Percentiles rank a stretch among this genome's conserved stretches.
Evolutionary conservation across 2,113 vertebrate species (phyloP).

Genomic region (Cercocebus atys): DNA sequence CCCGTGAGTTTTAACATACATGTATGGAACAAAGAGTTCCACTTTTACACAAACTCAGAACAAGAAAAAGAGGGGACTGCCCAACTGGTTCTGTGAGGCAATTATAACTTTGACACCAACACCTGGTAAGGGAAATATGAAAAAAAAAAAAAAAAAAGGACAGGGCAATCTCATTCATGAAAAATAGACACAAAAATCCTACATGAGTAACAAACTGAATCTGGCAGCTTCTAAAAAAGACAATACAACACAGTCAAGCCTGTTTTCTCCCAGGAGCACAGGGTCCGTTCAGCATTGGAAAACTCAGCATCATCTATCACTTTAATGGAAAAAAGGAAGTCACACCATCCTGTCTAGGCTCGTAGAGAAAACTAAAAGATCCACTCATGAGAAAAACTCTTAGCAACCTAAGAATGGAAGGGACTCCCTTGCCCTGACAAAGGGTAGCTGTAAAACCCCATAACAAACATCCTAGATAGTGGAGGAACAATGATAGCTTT

Average conservation of each 20-base stretch:
- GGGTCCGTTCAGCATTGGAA: rapidly evolving
- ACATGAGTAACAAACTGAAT: not conserved
- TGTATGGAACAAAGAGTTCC: not conserved
- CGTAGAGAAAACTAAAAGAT: not conserved
- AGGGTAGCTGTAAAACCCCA: not conserved
- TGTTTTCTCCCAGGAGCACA: not conserved
- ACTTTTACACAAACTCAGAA: not conserved
- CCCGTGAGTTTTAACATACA: not conserved
- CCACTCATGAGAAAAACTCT: not conserved
- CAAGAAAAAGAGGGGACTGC: not conserved
- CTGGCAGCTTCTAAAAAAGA: not conserved
- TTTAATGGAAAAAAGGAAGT: not conserved
- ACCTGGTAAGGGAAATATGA: not conserved
- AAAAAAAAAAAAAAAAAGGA: not conserved
- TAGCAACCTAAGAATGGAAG: not conserved
- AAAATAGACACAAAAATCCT: not conserved
- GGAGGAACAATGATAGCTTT: not conserved
- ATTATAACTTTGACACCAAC: not conserved
- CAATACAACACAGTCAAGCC: rapidly evolving
- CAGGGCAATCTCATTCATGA: not conserved
- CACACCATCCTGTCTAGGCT: too few relatives aligned
- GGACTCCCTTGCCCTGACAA: not conserved
- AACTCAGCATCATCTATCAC: not conserved
- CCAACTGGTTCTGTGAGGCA: not conserved
- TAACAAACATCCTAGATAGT: not conserved